Conservation (phyloP, 2,797 vertebrate species). For the Apogon hyalosoma region DNA sequence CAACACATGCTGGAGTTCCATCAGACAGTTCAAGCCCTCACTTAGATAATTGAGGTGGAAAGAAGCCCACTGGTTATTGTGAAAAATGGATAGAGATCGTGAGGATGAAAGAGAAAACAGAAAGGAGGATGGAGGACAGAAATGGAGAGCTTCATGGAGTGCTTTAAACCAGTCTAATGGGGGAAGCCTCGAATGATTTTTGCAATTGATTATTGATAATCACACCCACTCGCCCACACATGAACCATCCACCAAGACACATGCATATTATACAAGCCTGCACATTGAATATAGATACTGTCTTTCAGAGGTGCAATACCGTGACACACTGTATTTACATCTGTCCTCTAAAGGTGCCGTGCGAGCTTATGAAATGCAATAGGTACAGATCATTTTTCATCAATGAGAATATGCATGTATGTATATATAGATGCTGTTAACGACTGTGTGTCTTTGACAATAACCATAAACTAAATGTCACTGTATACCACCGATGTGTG, state of each 20-base stretch:
- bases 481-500: conserved; percentile 27
- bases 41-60: conserved; percentile 70
- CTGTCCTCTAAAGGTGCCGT: conserved; percentile 17
- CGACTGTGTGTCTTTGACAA: conserved; percentile 20
- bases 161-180: conserved; percentile 48
- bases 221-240: conserved; percentile 50
- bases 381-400: conserved; percentile 25
- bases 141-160: conserved; percentile 38
- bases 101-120: conserved; percentile 42
- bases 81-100: conserved; percentile 55
- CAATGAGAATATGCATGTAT: conserved; percentile 7
- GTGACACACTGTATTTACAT: conserved; percentile 29
- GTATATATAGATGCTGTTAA: conserved; percentile 8
- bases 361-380: conserved; percentile 34
- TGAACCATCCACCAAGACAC: conserved; percentile 29
- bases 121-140: conserved; percentile 26
- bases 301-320: conserved; percentile 20
- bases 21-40: conserved; percentile 62
- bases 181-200: conserved; percentile 64
- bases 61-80: conserved; percentile 59
- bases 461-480: conserved; percentile 28
- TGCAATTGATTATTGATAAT: conserved; percentile 82
- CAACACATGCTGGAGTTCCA: conserved; percentile 52
- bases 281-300: conserved; percentile 47
- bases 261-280: conserved; percentile 17